Conservation (phyloP, 2,888 invertebrate genomes). For the Panopea generosa region DNA sequence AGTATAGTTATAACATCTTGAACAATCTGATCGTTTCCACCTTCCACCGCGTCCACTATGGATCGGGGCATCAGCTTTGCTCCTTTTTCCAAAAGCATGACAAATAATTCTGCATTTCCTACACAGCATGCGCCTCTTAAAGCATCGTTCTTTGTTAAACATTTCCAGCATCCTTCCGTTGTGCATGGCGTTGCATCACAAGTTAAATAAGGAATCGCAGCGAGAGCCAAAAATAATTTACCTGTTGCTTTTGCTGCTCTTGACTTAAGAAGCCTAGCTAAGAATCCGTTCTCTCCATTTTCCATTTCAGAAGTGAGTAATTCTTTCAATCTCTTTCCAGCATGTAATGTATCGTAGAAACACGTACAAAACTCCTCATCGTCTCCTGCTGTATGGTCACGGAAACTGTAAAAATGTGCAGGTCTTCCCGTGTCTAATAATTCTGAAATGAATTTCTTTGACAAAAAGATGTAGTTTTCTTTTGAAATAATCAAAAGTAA, state of each 20-base stretch:
- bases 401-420: conserved; percentile 1
- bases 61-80: not conserved
- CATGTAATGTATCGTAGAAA: not conserved
- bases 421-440: not conserved
- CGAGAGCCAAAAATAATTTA: no score
- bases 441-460: not conserved
- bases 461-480: not conserved
- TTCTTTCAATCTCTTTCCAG: not conserved
- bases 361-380: not conserved
- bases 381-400: not conserved
- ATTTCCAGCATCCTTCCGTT: conserved; percentile 19
- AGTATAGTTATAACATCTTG: conserved; percentile 4
- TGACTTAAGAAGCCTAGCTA: no score
- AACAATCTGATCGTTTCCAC: conserved; percentile 3
- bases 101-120: not conserved
- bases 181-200: no score
- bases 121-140: conserved; percentile 4
- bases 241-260: no score
- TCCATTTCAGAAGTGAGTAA: conserved; percentile 3
- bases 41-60: conserved; percentile 1
- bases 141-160: conserved; percentile 8
- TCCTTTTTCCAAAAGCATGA: not conserved
- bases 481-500: not conserved
- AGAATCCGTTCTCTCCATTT: no score
- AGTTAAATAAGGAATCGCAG: no score